Evolutionary conservation across 2,888 invertebrate species (phyloP), one percentile per base, ranked within the genome.

Genomic region (Polydrusus pterygomalis): DNA sequence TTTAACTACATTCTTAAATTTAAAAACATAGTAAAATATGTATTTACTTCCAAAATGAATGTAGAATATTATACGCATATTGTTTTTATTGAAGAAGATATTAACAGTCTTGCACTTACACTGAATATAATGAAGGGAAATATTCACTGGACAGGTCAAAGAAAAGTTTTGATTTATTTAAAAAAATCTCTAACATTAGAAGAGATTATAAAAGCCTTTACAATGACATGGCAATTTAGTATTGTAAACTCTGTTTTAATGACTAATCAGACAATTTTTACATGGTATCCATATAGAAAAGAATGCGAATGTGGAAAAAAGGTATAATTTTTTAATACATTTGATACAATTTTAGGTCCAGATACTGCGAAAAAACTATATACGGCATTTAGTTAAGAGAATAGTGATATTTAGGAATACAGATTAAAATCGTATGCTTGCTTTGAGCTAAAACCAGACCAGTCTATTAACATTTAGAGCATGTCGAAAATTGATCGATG

Each of bases 111-210:
- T 13, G n/a, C n/a, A 30, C 25, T 13, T 30, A 25, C 54, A 30
- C n/a, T 54, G n/a, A 54, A 25, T 54, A 54, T 17, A 30, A 54
- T 54, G 6, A 30, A 54, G 20, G 13, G n/a, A 25, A 54, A 25
- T 25, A 6, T 10, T 13, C 17, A 54, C 1, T 54, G 54, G 54
- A 5, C 15, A 54, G 25, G 25, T 1, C 25, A 54, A 11, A 25
- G n/a, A n/a, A 54, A 54, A 5, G n/a, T 54, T 25, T 54, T 54
- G n/a, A 13, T 54, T 25, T 54, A 54, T 54, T 54, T 54, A n/a
- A 20, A 54, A 30, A 54, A 54, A 54, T 0, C 54, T n/a, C 7
- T 54, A 13, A 2, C 0, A n/a, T 54, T n/a, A 25, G 54, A 54
- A 54, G 25, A 54, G 2, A 54, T 30, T 30, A 54, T 13, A n/a